Conservation (phyloP, 2,888 invertebrate species). For the Choristoneura rosaceana region DNA sequence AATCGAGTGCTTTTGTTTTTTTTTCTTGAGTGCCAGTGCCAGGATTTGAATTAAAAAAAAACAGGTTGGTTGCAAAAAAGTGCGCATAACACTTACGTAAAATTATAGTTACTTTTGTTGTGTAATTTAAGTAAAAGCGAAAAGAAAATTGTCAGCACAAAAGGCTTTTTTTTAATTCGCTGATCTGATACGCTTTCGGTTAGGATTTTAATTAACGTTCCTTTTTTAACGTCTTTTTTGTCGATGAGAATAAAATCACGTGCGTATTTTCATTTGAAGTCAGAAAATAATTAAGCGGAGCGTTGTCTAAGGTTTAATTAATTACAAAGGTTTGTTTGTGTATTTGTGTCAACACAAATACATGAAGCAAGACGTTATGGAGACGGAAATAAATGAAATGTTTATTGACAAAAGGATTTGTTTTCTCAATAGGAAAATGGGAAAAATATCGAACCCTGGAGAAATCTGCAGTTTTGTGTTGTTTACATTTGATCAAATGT, state of each 20-base stretch:
- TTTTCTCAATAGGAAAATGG: slow-evolving; percentile 10
- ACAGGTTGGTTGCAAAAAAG: slow-evolving; percentile 62
- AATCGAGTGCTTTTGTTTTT: slow-evolving; percentile 62
- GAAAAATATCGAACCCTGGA: slow-evolving; percentile 15
- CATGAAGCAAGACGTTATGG: neutral
- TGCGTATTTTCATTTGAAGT: slow-evolving; percentile 18
- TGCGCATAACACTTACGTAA: slow-evolving; percentile 42
- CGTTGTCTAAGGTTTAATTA: slow-evolving; percentile 20
- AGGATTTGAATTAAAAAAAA: slow-evolving; percentile 63
- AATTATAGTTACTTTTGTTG: slow-evolving; percentile 45
- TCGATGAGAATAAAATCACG: slow-evolving; percentile 19
- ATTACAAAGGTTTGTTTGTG: neutral
- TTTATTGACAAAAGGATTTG: slow-evolving; percentile 42
- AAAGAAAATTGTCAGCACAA: slow-evolving; percentile 43
- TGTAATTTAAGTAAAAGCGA: slow-evolving; percentile 50
- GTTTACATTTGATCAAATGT: slow-evolving; percentile 44
- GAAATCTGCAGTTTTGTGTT: slow-evolving; percentile 15
- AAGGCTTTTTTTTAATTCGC: slow-evolving; percentile 44
- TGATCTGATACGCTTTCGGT: slow-evolving; percentile 45
- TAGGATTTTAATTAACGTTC: slow-evolving; percentile 28
- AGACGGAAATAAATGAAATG: slow-evolving; percentile 9
- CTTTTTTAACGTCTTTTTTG: slow-evolving; percentile 20
- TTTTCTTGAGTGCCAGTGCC: slow-evolving; percentile 67
- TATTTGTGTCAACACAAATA: neutral
- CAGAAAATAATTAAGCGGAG: slow-evolving; percentile 22